A percentile compares a stretch with the other conserved stretches of the same genome.
phyloP scores from a whole-genome alignment of 2,797 vertebrate species.

The Hafferia zeledoni region DNA sequence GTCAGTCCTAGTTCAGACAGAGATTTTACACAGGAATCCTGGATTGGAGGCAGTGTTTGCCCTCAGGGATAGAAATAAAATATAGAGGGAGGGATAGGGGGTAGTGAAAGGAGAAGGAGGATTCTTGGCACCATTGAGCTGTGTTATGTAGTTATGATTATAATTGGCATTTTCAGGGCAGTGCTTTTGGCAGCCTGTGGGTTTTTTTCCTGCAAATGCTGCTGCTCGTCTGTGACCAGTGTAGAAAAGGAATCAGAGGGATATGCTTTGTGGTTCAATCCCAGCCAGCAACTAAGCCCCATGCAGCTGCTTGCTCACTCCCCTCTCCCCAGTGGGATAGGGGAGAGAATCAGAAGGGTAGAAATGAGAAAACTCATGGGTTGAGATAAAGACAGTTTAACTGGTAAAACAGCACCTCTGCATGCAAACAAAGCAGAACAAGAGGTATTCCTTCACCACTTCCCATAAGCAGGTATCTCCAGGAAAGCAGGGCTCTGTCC shows the following conservation, averaged over 20 bases:
- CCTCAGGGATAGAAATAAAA: conserved; percentile 42
- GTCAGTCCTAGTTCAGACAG: neutral
- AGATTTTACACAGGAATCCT: conserved; percentile 24
- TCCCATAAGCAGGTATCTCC: neutral
- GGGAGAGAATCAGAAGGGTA: neutral
- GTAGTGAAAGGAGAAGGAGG: conserved; percentile 21
- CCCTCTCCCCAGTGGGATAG: neutral
- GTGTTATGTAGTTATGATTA: conserved; percentile 60
- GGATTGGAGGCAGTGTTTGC: conserved; percentile 29
- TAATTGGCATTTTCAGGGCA: conserved; percentile 71
- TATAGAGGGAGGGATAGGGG: neutral
- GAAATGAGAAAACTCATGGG: neutral
- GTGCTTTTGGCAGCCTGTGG: conserved; percentile 26
- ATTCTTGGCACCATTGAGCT: conserved; percentile 59
- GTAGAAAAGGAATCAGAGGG: neutral
- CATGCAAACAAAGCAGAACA: rapidly evolving
- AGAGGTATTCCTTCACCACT: neutral
- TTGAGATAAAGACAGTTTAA: neutral
- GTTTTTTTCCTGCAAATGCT: neutral
- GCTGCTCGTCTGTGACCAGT: neutral
- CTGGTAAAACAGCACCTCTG: rapidly evolving
- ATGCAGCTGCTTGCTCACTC: neutral
- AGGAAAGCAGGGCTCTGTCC: neutral
- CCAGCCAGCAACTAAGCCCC: neutral
- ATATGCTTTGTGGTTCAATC: neutral